Conservation (phyloP, 2,113 vertebrate genomes). For the Callocephalon fimbriatum region DNA sequence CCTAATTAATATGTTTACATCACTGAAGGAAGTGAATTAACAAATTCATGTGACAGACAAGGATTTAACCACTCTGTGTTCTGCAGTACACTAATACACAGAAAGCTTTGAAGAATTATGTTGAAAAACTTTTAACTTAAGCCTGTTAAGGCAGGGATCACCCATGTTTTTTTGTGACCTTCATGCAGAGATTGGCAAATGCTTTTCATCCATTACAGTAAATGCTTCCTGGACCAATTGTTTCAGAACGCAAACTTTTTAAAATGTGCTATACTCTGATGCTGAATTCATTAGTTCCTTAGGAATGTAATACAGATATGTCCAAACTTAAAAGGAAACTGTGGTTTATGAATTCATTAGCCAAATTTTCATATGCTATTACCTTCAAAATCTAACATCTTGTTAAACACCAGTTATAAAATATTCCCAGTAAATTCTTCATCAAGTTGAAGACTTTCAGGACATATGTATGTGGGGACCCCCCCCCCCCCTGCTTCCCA, state of each 20-base stretch:
- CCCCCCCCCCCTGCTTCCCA: rapidly evolving
- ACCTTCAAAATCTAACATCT: background rate
- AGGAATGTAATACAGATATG: too few species aligned
- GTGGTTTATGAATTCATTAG: background rate
- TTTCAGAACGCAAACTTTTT: background rate
- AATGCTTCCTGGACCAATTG: background rate
- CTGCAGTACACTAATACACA: background rate
- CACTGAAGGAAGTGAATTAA: conserved; percentile 30
- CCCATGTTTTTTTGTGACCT: background rate
- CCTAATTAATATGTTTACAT: conserved; percentile 73
- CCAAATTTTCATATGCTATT: background rate
- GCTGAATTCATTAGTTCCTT: background rate
- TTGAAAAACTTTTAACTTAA: background rate
- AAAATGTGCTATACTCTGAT: background rate
- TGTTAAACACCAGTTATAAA: background rate
- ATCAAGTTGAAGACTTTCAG: background rate
- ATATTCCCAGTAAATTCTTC: background rate
- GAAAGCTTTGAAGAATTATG: background rate
- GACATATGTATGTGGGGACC: background rate
- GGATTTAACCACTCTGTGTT: background rate
- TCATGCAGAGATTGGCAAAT: background rate
- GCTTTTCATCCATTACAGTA: background rate
- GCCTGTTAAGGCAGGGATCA: background rate
- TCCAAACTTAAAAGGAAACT: background rate
- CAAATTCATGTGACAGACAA: conserved; percentile 36